Base-by-base conservation (phyloP, 2,888 invertebrate genomes). In the Podabrus alpinus region DNA sequence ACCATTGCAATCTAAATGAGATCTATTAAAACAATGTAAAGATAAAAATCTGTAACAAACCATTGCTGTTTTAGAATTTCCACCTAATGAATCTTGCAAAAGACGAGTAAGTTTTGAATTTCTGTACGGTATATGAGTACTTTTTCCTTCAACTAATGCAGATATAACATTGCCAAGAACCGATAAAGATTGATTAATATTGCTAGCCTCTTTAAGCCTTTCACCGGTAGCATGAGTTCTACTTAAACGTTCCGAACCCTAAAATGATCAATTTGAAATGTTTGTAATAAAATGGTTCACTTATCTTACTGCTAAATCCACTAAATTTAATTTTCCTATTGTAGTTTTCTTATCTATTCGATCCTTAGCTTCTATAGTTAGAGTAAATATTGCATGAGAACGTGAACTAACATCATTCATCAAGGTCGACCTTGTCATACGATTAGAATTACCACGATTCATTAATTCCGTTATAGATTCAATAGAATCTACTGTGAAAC, bases 121-220 rank as follows among this genome's bases (percentile, higher is more conserved):
- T 81, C 99, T 91, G 88, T 99, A 99, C 0, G 99, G 99, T 82
- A 99, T 96, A 87, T 99, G 98, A 0, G 95, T 95, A 81, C 95
- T 95, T 88, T 98, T 98, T 64, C 98, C 97, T 88, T 99, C 99
- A 2, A 98, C 98, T 78, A 99, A 89, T 1, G 99, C 98, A 4
- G 98, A 98, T 81, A 99, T 99, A 2, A 99, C 99, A 88, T 99
- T 99, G 21, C 99, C 99, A 71, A 99, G 89, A 0, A 98, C 98
- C 0, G 99, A 98, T 0, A 99, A 91, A 0, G 99, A 99, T 77
- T 98, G 91, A 90, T 99, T 99, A 81, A 99, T 99, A 88, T 98
- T 99, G 0, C 97, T 97, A 0, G 99, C 98, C 88, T 99, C 99
- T 84, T 97, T 95, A 71, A 99, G 89, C 1, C 98, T 91, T 78